phyloP scores from a whole-genome alignment of 53 echinoderm and acorn worm genomes.

The Actinopyga echinites region DNA sequence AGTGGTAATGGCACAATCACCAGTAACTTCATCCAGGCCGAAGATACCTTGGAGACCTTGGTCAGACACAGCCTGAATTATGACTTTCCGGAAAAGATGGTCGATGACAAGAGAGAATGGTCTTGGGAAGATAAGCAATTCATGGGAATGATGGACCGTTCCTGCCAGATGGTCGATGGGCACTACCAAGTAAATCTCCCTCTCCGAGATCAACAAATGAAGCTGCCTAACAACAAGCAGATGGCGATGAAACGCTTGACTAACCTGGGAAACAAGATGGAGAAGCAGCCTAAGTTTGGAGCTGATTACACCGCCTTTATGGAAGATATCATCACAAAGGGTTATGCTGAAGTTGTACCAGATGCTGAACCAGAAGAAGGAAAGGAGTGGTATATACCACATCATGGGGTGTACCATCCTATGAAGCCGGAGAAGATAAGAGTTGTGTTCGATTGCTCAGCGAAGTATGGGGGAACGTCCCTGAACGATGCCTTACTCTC shows the following conservation, averaged over 20 bases:
- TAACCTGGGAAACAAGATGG: conserved; percentile 39
- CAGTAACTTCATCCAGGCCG: neutral
- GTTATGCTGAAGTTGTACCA: conserved; percentile 60
- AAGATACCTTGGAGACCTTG: conserved; percentile 3
- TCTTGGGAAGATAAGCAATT: conserved; percentile 54
- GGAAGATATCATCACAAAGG: conserved; percentile 45
- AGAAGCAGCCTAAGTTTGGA: conserved; percentile 32
- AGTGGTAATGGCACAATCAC: neutral
- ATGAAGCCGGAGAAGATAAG: conserved; percentile 56
- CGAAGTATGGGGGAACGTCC: conserved; percentile 50
- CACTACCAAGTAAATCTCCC: conserved; percentile 57
- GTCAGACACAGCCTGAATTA: conserved; percentile 45
- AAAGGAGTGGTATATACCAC: conserved; percentile 57
- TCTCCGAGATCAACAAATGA: conserved; percentile 36
- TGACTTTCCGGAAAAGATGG: conserved; percentile 52
- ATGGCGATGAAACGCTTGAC: conserved; percentile 41
- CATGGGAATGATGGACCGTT: conserved; percentile 40
- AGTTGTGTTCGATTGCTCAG: conserved; percentile 61
- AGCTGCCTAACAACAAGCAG: conserved; percentile 38
- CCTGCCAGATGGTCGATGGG: conserved; percentile 41
- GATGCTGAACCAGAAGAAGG: conserved; percentile 8
- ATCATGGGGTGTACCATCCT: conserved; percentile 63
- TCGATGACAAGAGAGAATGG: conserved; percentile 64
- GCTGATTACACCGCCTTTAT: conserved; percentile 54
- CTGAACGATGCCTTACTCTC: conserved; percentile 53